A percentile compares a stretch with the other conserved stretches of the same genome.
Conservation (phyloP, 1,140 invertebrate species). For the Pogonus chalceus region DNA sequence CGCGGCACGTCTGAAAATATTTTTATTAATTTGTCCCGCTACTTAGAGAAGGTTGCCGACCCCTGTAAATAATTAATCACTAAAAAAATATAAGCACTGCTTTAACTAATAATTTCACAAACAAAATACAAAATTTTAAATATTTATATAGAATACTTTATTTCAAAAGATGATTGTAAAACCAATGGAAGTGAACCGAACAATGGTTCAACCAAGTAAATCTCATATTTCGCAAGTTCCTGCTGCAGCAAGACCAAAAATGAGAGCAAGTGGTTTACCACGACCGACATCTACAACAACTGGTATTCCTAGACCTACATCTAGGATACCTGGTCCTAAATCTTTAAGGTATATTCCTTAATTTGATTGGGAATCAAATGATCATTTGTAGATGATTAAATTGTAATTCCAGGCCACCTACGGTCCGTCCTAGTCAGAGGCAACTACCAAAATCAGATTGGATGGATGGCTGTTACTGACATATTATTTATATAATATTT, state of each 20-base stretch:
- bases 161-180: constrained; percentile 2
- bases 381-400: not conserved
- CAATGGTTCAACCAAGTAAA: not conserved
- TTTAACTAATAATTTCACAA: no score
- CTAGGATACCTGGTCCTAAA: constrained; percentile 24
- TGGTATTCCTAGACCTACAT: constrained; percentile 24
- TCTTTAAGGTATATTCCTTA: constrained; percentile 18
- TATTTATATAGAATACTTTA: no score
- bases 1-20: no score
- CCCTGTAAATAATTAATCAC: no score
- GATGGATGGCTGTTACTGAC: constrained; percentile 3
- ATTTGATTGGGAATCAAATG: not conserved
- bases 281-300: constrained; percentile 17
- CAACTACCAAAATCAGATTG: not conserved
- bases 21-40: no score
- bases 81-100: no score
- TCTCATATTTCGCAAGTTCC: constrained; percentile 1
- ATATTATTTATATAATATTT: not conserved
- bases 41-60: no score
- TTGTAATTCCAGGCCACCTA: not conserved
- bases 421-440: not conserved
- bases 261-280: constrained; percentile 20
- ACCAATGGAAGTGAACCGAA: constrained; percentile 5
- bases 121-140: no score
- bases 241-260: constrained; percentile 16